A percentile compares a stretch with the other conserved stretches of the same genome.
These are phyloP conservation scores for Lordiphosa collinella DNA, from an alignment of 1,140 invertebrate genomes.

Conservation along the genomic window DNA sequence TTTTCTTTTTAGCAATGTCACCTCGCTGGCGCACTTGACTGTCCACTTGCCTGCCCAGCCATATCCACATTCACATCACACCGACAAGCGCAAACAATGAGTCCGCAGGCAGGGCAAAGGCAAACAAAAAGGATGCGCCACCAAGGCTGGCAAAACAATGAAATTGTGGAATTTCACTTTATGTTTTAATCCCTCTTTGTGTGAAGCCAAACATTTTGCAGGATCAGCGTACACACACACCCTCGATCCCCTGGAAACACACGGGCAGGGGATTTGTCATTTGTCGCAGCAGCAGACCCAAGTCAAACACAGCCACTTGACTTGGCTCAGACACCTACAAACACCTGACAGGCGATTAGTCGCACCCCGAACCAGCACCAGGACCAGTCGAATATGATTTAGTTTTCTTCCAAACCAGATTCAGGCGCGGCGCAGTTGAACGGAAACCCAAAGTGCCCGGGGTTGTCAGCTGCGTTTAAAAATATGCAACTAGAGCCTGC, in stretches of 20 bases:
- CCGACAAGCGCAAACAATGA: slow-evolving; percentile 7
- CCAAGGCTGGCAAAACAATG: slow-evolving; percentile 66
- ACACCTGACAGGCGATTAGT: slow-evolving; percentile 12
- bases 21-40: slow-evolving; percentile 16
- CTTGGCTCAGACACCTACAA: slow-evolving; percentile 10
- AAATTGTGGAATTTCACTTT: slow-evolving; percentile 51
- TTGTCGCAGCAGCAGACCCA: slow-evolving; percentile 27
- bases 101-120: slow-evolving; percentile 5
- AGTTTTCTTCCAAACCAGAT: slow-evolving; percentile 14
- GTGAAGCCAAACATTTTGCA: slow-evolving; percentile 62
- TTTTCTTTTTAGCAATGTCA: slow-evolving; percentile 39
- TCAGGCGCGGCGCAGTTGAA: too few species aligned
- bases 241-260: slow-evolving; percentile 12
- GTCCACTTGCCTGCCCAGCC: slow-evolving; percentile 9
- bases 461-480: slow-evolving; percentile 43
- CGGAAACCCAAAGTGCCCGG: slow-evolving; percentile 35
- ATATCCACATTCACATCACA: background rate
- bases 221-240: slow-evolving; percentile 41
- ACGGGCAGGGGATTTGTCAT: slow-evolving; percentile 15
- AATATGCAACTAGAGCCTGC: slow-evolving; percentile 27
- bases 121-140: slow-evolving; percentile 53
- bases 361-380: background rate
- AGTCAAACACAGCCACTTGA: slow-evolving; percentile 28
- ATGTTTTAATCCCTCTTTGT: slow-evolving; percentile 66
- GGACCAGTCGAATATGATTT: slow-evolving; percentile 42